Conservation (phyloP, 2,797 vertebrate species). For the Columba guinea region DNA sequence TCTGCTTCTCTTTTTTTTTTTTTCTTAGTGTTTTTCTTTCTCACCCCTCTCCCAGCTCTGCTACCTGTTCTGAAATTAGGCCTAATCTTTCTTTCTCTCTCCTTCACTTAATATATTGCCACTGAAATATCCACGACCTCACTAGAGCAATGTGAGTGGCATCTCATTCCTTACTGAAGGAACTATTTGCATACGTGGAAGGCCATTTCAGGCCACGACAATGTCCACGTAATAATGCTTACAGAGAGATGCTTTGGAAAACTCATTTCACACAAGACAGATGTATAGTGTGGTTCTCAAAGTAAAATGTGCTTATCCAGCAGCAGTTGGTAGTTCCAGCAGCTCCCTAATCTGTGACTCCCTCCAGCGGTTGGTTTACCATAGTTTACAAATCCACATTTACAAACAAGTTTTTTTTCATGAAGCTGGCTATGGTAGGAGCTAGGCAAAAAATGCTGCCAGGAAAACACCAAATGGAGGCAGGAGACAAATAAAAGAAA, state of each 20-base stretch:
- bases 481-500: not conserved
- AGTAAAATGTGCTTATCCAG: not conserved
- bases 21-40: not conserved
- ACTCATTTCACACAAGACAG: not conserved
- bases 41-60: not conserved
- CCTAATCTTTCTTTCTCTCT: not conserved
- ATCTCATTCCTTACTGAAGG: not conserved
- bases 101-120: not conserved
- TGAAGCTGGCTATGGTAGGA: not conserved
- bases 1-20: not conserved
- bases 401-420: not conserved
- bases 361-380: constrained; percentile 42
- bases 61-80: not conserved
- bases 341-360: constrained; percentile 57
- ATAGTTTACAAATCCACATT: not conserved
- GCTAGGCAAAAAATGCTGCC: not conserved
- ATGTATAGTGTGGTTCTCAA: not conserved
- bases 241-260: not conserved
- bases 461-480: not conserved
- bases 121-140: not conserved
- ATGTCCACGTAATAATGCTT: not conserved
- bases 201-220: not conserved
- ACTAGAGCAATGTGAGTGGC: not conserved
- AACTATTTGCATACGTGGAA: not conserved
- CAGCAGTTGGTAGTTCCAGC: not conserved